Conservation (phyloP, 1,140 invertebrate genomes). For the Lasaia peninsularis region DNA sequence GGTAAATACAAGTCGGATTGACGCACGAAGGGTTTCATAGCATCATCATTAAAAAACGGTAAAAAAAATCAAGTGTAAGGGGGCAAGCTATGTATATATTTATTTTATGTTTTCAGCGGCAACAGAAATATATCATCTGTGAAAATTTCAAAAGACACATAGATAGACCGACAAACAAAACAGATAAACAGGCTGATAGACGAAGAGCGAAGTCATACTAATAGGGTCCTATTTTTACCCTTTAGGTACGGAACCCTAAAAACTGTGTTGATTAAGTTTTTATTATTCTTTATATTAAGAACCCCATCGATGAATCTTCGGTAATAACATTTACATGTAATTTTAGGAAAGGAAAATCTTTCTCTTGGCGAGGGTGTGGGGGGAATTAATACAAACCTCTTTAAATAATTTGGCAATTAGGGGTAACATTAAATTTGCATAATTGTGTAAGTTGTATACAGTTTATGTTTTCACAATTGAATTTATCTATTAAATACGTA, state of each 20-base stretch:
- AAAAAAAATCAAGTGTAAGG: no score
- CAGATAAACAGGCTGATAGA: no score
- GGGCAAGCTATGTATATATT: no score
- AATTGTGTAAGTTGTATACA: constrained; percentile 71
- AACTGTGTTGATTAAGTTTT: constrained; percentile 33
- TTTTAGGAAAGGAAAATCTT: constrained; percentile 60
- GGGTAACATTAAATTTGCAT: constrained; percentile 74
- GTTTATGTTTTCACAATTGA: constrained; percentile 68
- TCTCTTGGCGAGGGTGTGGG: constrained; percentile 37
- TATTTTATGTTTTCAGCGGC: no score
- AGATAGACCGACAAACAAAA: no score
- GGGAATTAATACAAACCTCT: constrained; percentile 66
- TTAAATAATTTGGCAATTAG: constrained; percentile 76
- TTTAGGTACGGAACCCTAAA: constrained; percentile 6
- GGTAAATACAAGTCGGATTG: no score
- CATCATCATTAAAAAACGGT: no score
- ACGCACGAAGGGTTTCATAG: no score
- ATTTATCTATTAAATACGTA: constrained; percentile 45
- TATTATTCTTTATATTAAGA: constrained; percentile 41
- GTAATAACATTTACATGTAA: constrained; percentile 68
- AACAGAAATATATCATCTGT: no score
- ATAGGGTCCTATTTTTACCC: not conserved
- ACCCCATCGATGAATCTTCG: constrained; percentile 57
- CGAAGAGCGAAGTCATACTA: no score
- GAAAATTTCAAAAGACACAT: no score